Percentiles rank a stretch among this genome's conserved stretches.
Conservation (phyloP, 2,888 invertebrate species). For the Synanthedon formicaeformis region DNA sequence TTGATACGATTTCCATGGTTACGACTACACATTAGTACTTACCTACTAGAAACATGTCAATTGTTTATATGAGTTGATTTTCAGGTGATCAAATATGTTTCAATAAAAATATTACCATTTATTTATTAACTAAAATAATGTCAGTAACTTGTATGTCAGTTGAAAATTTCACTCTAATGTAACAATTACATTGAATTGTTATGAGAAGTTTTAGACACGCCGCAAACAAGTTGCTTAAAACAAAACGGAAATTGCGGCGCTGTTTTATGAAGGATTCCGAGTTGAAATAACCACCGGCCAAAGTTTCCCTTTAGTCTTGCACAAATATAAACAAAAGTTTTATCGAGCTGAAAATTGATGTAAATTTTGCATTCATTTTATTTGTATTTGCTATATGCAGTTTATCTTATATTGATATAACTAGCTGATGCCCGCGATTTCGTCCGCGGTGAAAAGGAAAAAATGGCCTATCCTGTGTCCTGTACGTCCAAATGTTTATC, state of each 20-base stretch:
- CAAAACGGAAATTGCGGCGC: conserved; percentile 30
- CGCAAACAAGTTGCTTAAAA: conserved; percentile 30
- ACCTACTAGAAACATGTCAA: too few species aligned
- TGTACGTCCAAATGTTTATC: too few species aligned
- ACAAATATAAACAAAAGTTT: conserved; percentile 38
- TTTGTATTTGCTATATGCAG: conserved; percentile 3
- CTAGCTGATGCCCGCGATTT: too few species aligned
- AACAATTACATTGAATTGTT: conserved; percentile 16
- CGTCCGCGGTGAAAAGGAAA: too few species aligned
- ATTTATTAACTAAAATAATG: too few species aligned
- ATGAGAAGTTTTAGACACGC: conserved; percentile 18
- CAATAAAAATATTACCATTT: too few species aligned
- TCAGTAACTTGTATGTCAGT: conserved; percentile 8
- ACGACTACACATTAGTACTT: too few species aligned
- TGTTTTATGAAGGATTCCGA: conserved; percentile 28
- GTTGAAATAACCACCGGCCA: conserved; percentile 38
- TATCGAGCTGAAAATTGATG: conserved; percentile 36
- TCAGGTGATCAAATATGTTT: too few species aligned
- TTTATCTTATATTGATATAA: conserved; percentile 1
- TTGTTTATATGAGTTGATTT: too few species aligned
- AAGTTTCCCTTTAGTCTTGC: conserved; percentile 38
- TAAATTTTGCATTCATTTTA: conserved; percentile 15
- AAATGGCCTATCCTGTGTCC: too few species aligned
- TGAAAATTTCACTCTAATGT: conserved; percentile 8
- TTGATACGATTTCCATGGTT: too few species aligned